Conservation (phyloP, 1,140 invertebrate genomes). For the Lethocerus indicus region DNA sequence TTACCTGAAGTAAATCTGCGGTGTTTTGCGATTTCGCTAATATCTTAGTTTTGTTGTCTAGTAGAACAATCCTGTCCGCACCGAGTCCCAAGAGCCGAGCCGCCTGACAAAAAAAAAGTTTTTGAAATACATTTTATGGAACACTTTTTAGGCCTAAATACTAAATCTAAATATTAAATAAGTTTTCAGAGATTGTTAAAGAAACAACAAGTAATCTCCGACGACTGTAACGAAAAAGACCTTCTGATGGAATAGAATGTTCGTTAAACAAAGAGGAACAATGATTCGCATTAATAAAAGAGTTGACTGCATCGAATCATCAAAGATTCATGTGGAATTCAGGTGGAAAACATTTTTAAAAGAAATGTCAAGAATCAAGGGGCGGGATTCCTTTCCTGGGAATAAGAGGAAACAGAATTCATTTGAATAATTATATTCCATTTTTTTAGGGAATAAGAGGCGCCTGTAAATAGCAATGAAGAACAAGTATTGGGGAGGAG, state of each 20-base stretch:
- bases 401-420: no score
- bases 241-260: background rate
- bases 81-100: constrained; percentile 42
- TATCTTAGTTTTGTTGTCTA: constrained; percentile 44
- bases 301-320: no score
- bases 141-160: background rate
- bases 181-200: background rate
- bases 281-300: no score
- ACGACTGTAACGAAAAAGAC: background rate
- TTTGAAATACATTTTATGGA: background rate
- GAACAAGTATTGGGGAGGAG: no score
- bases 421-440: no score
- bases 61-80: constrained; percentile 37
- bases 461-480: no score
- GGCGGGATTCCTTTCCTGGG: no score
- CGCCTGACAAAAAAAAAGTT: constrained; percentile 31
- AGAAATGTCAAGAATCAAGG: no score
- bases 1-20: constrained; percentile 36
- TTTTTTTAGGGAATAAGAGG: no score
- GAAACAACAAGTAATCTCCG: background rate
- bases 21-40: constrained; percentile 40
- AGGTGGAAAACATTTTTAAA: no score
- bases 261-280: no score
- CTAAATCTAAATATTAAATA: background rate
- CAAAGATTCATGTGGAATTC: no score